These are phyloP conservation scores for Nomada hirtipes DNA, from an alignment of 2,888 invertebrate genomes.

Conservation along the genomic window DNA sequence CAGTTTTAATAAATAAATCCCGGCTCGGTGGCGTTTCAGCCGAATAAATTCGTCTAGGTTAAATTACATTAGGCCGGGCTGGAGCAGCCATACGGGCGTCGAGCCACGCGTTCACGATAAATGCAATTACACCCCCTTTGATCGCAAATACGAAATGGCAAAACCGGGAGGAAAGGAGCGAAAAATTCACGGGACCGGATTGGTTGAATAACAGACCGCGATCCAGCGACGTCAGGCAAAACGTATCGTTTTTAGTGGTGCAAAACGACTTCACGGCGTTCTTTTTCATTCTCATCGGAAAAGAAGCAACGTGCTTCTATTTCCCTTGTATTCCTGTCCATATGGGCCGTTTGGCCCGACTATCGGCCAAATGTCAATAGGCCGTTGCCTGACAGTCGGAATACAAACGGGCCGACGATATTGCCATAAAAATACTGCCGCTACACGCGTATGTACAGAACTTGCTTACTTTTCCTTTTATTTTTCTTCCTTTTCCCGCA, in stretches of 20 bases:
- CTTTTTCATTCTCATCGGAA: conserved; percentile 69
- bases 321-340: conserved; percentile 66
- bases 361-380: conserved; percentile 73
- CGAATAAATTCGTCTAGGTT: conserved; percentile 33
- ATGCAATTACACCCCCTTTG: conserved; percentile 42
- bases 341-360: conserved; percentile 56
- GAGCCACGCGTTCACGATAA: neutral
- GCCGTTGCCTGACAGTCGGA: conserved; percentile 65
- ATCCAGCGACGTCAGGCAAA: conserved; percentile 15
- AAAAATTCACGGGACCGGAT: conserved; percentile 1
- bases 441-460: conserved; percentile 51
- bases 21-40: neutral
- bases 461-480: conserved; percentile 29
- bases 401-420: conserved; percentile 70
- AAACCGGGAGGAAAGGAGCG: neutral
- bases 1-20: conserved; percentile 20
- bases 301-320: conserved; percentile 65
- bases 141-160: conserved; percentile 39
- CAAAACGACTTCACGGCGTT: conserved; percentile 60
- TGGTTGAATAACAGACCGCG: conserved; percentile 13
- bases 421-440: conserved; percentile 68
- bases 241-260: conserved; percentile 59
- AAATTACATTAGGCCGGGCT: conserved; percentile 19
- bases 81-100: neutral
- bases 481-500: neutral